Percentiles rank a stretch among this genome's conserved stretches.
phyloP scores from a whole-genome alignment of 2,113 vertebrate species.

The Azemiops feae region DNA sequence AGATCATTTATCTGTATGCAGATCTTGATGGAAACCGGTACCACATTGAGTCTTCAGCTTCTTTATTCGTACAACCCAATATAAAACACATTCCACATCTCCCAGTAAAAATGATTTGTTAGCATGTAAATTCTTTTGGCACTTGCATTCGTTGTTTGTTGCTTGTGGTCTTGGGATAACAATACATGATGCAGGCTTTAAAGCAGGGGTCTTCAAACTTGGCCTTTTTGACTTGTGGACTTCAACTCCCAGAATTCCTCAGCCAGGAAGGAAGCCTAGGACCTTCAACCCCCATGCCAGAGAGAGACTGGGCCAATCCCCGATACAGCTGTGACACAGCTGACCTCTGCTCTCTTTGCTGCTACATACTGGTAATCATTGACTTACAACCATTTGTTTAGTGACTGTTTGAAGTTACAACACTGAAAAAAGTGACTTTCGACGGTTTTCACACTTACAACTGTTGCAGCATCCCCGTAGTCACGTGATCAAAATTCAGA shows the following conservation, averaged over 20 bases:
- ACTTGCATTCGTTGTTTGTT: neutral
- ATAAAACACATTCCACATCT: too few species aligned
- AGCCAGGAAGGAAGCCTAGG: neutral
- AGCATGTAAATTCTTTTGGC: neutral
- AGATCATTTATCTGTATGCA: neutral
- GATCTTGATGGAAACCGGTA: neutral
- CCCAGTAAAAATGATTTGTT: neutral
- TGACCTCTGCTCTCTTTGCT: neutral
- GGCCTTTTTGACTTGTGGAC: too few species aligned
- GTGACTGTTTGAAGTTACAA: neutral
- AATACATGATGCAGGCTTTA: neutral
- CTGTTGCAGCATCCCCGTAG: neutral
- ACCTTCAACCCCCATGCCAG: neutral
- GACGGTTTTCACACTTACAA: neutral
- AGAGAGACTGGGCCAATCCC: neutral
- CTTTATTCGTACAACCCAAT: neutral
- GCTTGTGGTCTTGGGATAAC: neutral
- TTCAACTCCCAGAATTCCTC: too few species aligned
- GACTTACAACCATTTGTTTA: neutral
- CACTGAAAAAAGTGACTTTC: neutral
- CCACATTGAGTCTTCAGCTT: neutral
- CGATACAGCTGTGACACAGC: neutral
- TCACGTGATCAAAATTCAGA: neutral
- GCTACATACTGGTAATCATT: neutral
- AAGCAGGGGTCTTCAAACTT: too few species aligned